A percentile compares a stretch with the other conserved stretches of the same genome.
Evolutionary conservation across 2,888 invertebrate genomes (phyloP).

Genomic region (Lissocephala sabroskyi): DNA sequence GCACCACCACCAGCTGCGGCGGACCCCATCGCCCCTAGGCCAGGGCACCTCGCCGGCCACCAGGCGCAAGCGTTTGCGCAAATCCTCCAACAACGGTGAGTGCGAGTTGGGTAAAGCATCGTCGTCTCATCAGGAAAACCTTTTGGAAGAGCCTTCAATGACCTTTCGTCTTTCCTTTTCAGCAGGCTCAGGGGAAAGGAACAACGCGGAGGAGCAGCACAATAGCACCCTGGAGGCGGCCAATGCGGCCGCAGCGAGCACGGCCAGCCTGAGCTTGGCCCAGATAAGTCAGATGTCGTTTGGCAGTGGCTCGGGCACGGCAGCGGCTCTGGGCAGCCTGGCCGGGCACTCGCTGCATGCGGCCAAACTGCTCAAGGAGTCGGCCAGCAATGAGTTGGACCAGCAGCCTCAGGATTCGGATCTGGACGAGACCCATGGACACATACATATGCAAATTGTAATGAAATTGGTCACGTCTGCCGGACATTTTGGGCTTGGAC

Average conservation of each 20-base stretch:
- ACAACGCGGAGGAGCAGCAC: slow-evolving; percentile 73
- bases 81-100: slow-evolving; percentile 77
- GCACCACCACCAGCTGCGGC: slow-evolving; percentile 76
- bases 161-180: background rate
- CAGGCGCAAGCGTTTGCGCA: slow-evolving; percentile 76
- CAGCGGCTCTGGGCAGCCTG: slow-evolving; percentile 59
- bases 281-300: slow-evolving; percentile 74
- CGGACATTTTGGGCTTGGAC: slow-evolving; percentile 17
- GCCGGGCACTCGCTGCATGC: slow-evolving; percentile 69
- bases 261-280: slow-evolving; percentile 70
- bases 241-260: slow-evolving; percentile 57
- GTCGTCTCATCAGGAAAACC: slow-evolving; percentile 16
- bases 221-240: slow-evolving; percentile 67
- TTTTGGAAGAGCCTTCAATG: background rate
- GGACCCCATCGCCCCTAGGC: slow-evolving; percentile 73
- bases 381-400: slow-evolving; percentile 73
- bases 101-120: slow-evolving; percentile 53
- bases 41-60: slow-evolving; percentile 80
- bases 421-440: slow-evolving; percentile 73
- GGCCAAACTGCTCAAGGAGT: slow-evolving; percentile 71
- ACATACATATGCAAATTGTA: slow-evolving; percentile 74
- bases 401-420: slow-evolving; percentile 75
- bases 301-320: slow-evolving; percentile 65
- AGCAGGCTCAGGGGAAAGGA: slow-evolving; percentile 74
- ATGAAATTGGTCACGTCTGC: slow-evolving; percentile 62